Evolutionary conservation across 1,140 invertebrate genomes (phyloP).

Genomic region (Calliphora vicina): DNA sequence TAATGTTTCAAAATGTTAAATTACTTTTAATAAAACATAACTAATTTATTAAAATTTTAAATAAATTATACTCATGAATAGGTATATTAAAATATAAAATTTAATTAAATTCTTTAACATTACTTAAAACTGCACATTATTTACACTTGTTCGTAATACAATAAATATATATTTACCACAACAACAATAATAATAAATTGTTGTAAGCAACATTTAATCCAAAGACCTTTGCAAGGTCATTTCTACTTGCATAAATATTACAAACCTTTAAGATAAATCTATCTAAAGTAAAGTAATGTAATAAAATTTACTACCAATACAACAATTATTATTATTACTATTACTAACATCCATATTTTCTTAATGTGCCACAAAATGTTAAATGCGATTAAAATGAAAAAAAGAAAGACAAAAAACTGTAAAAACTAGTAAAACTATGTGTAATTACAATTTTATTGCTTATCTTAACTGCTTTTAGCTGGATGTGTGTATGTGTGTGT

Average conservation of each 20-base stretch:
- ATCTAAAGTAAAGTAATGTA: not conserved
- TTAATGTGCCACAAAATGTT: conserved; percentile 5
- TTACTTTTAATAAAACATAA: no score
- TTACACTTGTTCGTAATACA: not conserved
- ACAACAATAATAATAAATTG: no score
- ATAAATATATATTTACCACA: not conserved
- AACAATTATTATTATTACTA: not conserved
- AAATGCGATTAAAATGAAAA: not conserved
- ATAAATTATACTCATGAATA: no score
- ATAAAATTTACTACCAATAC: not conserved
- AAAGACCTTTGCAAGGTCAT: not conserved
- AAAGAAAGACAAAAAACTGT: not conserved
- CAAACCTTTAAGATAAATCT: not conserved
- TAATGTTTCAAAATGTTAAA: no score
- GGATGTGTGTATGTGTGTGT: not conserved
- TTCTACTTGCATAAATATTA: not conserved
- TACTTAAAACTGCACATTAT: no score
- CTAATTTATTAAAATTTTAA: no score
- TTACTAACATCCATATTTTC: conserved; percentile 9
- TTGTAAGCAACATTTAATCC: not conserved
- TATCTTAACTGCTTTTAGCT: conserved; percentile 24
- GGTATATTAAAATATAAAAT: no score
- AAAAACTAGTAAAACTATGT: conserved; percentile 5
- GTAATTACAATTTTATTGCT: conserved; percentile 33
- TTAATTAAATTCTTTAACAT: no score